Evolutionary conservation across 1,140 invertebrate species (phyloP).

Genomic region (Condylostylus longicornis): DNA sequence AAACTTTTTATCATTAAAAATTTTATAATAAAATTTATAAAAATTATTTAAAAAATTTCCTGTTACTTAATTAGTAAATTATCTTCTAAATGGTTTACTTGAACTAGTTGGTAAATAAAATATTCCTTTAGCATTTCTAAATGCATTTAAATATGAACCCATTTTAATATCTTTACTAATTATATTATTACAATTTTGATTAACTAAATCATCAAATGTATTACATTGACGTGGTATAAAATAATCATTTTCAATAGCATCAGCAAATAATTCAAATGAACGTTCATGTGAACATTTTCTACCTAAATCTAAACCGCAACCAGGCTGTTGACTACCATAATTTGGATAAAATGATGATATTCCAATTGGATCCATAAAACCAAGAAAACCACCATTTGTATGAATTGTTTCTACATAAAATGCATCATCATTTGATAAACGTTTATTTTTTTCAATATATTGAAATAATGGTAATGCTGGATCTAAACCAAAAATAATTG

Average conservation of each 20-base stretch:
- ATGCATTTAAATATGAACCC: too few relatives aligned
- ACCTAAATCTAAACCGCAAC: constrained; percentile 32
- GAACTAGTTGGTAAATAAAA: too few relatives aligned
- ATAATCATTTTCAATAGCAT: constrained; percentile 26
- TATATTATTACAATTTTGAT: too few relatives aligned
- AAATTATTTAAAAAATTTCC: too few relatives aligned
- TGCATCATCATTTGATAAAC: constrained; percentile 32
- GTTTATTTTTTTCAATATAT: constrained; percentile 17
- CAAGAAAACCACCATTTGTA: constrained; percentile 37
- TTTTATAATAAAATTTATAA: too few relatives aligned
- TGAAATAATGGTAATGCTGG: constrained; percentile 33
- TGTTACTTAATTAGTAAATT: too few relatives aligned
- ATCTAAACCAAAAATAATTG: constrained; percentile 33
- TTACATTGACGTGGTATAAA: too few relatives aligned
- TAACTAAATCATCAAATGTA: too few relatives aligned
- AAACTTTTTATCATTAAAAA: too few relatives aligned
- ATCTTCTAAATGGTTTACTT: too few relatives aligned
- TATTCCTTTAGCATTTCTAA: too few relatives aligned
- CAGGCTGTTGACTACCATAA: constrained; percentile 36
- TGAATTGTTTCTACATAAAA: constrained; percentile 36
- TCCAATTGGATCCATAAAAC: constrained; percentile 36
- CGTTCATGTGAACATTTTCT: constrained; percentile 33
- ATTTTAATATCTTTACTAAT: too few relatives aligned
- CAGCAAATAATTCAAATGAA: constrained; percentile 41
- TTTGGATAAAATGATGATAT: constrained; percentile 39